These are phyloP conservation scores for Antitype chi DNA, from an alignment of 2,888 invertebrate species.

Conservation along the genomic window DNA sequence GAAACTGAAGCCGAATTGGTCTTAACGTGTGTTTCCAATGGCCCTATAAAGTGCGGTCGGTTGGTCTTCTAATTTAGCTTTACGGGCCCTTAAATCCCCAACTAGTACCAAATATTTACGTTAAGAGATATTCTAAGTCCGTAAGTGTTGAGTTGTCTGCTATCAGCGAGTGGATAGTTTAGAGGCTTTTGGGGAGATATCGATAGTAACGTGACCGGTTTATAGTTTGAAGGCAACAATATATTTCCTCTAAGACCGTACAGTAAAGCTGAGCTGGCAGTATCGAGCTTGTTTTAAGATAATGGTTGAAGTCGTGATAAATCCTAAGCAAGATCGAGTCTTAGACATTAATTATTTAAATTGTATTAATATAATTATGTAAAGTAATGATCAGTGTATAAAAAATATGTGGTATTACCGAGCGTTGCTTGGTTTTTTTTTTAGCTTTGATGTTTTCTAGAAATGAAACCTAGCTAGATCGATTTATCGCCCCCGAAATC, in stretches of 20 bases:
- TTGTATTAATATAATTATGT: not conserved
- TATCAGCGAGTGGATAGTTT: conserved; percentile 30
- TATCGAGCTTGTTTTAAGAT: not conserved
- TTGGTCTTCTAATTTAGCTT: conserved; percentile 72
- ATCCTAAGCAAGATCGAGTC: not conserved
- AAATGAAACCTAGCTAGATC: too few relatives aligned
- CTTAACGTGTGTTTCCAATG: conserved; percentile 68
- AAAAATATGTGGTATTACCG: too few relatives aligned
- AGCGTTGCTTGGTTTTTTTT: too few relatives aligned
- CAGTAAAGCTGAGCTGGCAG: not conserved
- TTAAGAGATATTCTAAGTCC: conserved; percentile 44
- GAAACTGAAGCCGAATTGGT: conserved; percentile 45
- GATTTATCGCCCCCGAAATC: too few relatives aligned
- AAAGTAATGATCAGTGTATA: not conserved
- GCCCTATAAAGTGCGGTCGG: conserved; percentile 73
- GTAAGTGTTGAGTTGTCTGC: conserved; percentile 46
- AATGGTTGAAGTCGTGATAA: conserved; percentile 1
- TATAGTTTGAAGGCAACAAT: conserved; percentile 3
- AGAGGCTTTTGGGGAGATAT: conserved; percentile 26
- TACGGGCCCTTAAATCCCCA: conserved; percentile 70
- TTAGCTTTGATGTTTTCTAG: too few relatives aligned
- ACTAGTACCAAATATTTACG: conserved; percentile 74
- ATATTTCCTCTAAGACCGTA: not conserved
- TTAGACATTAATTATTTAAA: not conserved
- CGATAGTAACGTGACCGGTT: not conserved